These are phyloP conservation scores for Dunckerocampus dactyliophorus DNA, from an alignment of 2,113 vertebrate genomes.

Conservation along the genomic window DNA sequence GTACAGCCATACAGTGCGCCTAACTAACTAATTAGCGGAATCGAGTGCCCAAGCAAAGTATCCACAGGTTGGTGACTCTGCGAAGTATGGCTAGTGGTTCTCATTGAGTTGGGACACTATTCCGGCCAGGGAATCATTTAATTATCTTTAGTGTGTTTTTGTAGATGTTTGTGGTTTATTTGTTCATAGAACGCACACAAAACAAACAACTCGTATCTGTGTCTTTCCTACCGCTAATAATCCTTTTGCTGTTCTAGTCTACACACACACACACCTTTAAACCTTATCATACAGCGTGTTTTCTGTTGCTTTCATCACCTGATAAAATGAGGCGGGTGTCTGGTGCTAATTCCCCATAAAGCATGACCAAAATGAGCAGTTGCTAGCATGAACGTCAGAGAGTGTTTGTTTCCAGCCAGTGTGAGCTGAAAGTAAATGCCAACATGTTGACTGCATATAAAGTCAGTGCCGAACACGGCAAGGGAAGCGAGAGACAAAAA, in stretches of 20 bases:
- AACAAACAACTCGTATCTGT: too few species aligned
- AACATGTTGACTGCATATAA: constrained; percentile 9
- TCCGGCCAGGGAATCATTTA: too few species aligned
- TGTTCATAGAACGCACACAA: too few species aligned
- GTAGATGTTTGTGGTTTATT: too few species aligned
- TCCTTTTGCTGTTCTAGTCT: not conserved
- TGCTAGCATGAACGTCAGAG: constrained; percentile 2
- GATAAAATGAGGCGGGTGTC: not conserved
- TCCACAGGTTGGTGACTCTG: too few species aligned
- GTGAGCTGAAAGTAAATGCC: not conserved
- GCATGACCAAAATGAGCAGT: not conserved
- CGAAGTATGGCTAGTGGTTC: too few species aligned
- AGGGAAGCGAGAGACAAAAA: not conserved
- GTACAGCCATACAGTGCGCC: too few species aligned
- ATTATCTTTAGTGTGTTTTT: too few species aligned
- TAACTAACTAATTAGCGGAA: too few species aligned
- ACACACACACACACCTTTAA: not conserved
- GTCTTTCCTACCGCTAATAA: too few species aligned
- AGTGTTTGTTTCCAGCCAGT: not conserved
- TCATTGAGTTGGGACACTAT: too few species aligned
- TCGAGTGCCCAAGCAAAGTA: too few species aligned
- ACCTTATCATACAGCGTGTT: not conserved
- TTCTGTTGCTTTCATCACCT: not conserved
- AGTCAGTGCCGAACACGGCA: not conserved
- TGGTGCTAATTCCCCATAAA: not conserved